Base-by-base conservation (phyloP, 2,113 vertebrate genomes). In the Oncorhynchus nerka region DNA sequence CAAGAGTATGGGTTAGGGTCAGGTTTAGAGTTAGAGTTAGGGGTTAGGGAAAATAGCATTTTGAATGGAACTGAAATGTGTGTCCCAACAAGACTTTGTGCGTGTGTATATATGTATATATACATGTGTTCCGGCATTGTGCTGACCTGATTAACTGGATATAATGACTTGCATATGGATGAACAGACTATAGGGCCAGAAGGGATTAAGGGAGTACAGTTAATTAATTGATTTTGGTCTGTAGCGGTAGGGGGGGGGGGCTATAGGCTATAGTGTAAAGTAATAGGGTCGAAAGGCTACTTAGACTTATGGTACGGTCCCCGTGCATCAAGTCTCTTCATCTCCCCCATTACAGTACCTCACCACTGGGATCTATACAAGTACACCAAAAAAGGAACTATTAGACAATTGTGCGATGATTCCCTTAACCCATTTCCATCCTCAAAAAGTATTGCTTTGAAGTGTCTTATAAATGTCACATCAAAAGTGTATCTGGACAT, bases 141-240 rank as follows among this genome's bases (percentile, higher is more conserved):
- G 9, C 51, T 22, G 73, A 72, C 79, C 72, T 81, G 74, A 83
- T 82, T 79, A 78, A 81, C 71, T 26, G n/a, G 74, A 70, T 81
- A 71, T 84, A 85, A 84, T 81, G 71, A 73, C 80, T 67, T 75
- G 80, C 81, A 81, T 77, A 81, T 82, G 84, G 75, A 73, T 59
- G 74, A 80, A 59, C 51, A 55, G 16, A 55, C 51, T 55, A 16
- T 19, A 16, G 15, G 51, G 51, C 3, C 13, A 55, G 51, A 16
- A 55, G 51, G 81, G 79, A 86, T 83, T 83, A 86, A 77, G 70
- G 62, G 64, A 81, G 39, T 45, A 9, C 9, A 45, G 59, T 74
- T 76, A 73, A 73, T 76, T 78, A 82, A 80, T 72, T 80, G 79
- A 70, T 71, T 84, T 83, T 78, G 78, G 71, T 77, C 7, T 26